Conservation (phyloP, 2,797 vertebrate genomes). For the Tinamus major region DNA sequence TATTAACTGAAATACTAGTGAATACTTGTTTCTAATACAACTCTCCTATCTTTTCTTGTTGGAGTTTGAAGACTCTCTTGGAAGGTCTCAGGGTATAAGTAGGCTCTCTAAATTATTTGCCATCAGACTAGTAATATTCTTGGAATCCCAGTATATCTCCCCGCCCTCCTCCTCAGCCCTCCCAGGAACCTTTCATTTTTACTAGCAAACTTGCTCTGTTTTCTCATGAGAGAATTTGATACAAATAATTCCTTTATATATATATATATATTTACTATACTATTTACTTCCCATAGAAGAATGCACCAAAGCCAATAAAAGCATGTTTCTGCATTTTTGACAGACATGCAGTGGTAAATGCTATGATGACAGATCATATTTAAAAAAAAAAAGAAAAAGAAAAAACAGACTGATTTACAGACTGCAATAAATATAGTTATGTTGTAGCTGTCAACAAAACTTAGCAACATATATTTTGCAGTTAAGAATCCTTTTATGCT, state of each 20-base stretch:
- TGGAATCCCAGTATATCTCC: background rate
- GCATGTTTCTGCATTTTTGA: background rate
- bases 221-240: background rate
- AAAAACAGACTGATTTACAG: background rate
- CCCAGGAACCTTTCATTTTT: background rate
- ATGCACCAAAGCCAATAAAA: background rate
- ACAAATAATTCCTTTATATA: background rate
- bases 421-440: background rate
- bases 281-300: background rate
- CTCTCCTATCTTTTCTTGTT: background rate
- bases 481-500: background rate
- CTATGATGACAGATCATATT: background rate
- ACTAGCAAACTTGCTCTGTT: background rate
- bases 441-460: constrained; percentile 10
- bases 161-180: background rate
- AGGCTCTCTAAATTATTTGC: background rate
- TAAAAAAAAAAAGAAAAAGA: background rate
- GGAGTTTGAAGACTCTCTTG: background rate
- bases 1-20: background rate
- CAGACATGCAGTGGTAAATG: background rate
- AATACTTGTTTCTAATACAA: background rate
- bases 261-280: too few relatives aligned
- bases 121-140: background rate
- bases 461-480: background rate
- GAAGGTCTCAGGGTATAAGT: background rate